Percentiles rank a stretch among this genome's conserved stretches.
phyloP scores from a whole-genome alignment of 2,888 invertebrate genomes.

The Dryocosmus kuriphilus region DNA sequence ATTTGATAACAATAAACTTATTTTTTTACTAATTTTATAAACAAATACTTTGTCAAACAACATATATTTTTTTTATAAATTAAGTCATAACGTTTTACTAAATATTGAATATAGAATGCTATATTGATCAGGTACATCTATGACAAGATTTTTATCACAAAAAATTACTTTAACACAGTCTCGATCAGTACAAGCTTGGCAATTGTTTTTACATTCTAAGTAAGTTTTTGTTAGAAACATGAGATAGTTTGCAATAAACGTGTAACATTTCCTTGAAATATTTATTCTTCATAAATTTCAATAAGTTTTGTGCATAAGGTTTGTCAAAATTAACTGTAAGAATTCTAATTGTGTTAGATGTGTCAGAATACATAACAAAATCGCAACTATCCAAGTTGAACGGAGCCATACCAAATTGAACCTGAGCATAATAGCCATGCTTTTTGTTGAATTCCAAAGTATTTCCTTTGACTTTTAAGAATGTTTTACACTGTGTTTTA shows the following conservation, averaged over 20 bases:
- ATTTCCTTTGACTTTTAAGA: slow-evolving; percentile 28
- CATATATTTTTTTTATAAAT: too few species aligned
- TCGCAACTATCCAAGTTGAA: slow-evolving; percentile 50
- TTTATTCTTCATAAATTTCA: slow-evolving; percentile 44
- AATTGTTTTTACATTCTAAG: neutral
- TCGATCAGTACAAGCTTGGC: neutral
- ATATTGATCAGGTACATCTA: too few species aligned
- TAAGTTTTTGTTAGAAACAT: neutral
- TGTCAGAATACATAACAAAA: slow-evolving; percentile 50
- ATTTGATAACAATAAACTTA: too few species aligned
- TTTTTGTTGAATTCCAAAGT: slow-evolving; percentile 42
- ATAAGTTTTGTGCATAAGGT: slow-evolving; percentile 45
- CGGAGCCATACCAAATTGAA: slow-evolving; percentile 51
- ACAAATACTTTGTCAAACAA: too few species aligned
- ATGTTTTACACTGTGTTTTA: slow-evolving; percentile 13
- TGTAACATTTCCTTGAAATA: slow-evolving; percentile 53
- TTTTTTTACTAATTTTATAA: too few species aligned
- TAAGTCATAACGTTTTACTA: too few species aligned
- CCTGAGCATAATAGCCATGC: slow-evolving; percentile 50
- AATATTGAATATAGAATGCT: too few species aligned
- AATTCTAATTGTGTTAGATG: slow-evolving; percentile 41
- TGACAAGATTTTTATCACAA: too few species aligned
- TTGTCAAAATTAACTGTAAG: slow-evolving; percentile 42
- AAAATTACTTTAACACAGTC: too few species aligned
- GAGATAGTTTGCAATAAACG: neutral